A percentile compares a stretch with the other conserved stretches of the same genome.
Conservation (phyloP, 30 jellyfish, hydroid and myxozoan genomes). For the Chrysaora quinquecirrha region DNA sequence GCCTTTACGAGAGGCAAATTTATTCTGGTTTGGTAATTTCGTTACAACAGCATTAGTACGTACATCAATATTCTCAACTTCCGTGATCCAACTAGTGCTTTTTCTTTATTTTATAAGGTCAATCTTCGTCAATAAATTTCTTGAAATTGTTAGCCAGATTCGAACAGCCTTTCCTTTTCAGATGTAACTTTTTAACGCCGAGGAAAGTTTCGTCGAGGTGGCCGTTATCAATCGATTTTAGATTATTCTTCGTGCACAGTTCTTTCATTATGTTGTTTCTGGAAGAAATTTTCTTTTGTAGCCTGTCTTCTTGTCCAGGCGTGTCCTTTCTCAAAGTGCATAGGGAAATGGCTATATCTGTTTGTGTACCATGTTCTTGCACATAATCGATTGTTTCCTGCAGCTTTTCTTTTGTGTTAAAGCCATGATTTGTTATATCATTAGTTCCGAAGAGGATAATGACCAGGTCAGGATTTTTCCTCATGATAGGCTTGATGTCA, state of each 20-base stretch:
- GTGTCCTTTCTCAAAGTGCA: too few species aligned
- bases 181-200: background rate
- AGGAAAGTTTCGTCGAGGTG: background rate
- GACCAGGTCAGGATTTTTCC: constrained; percentile 10
- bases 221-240: background rate
- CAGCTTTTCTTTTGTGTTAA: constrained; percentile 10
- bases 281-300: constrained; percentile 13
- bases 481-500: constrained; percentile 13
- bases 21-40: too few species aligned
- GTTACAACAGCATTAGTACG: too few species aligned
- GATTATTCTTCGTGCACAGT: background rate
- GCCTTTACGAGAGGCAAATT: too few species aligned
- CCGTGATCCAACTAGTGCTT: too few species aligned
- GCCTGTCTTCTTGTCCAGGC: background rate
- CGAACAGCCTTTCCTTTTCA: background rate
- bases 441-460: background rate
- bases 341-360: too few species aligned
- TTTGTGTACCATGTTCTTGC: background rate
- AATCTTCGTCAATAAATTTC: too few species aligned
- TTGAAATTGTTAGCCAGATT: background rate
- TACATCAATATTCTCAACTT: too few species aligned
- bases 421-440: background rate
- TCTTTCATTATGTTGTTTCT: constrained; percentile 13
- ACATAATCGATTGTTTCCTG: constrained; percentile 1
- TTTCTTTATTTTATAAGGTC: too few species aligned